These are phyloP conservation scores for Bombylius discolor DNA, from an alignment of 2,888 invertebrate genomes.

Conservation along the genomic window DNA sequence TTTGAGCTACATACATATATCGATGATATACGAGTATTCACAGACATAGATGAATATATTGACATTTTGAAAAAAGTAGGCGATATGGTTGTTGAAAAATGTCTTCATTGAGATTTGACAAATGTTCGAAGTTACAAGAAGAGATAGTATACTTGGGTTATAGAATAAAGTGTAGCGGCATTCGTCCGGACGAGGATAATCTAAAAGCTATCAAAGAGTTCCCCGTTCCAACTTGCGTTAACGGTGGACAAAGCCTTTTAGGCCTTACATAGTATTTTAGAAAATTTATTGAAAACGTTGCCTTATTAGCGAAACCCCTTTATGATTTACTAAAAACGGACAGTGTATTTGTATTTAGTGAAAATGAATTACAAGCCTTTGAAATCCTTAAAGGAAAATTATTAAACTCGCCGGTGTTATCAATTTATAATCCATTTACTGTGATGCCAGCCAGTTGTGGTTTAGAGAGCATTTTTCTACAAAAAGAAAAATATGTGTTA, in stretches of 20 bases:
- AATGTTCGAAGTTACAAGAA: background rate
- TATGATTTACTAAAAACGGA: constrained; percentile 18
- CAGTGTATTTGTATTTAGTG: constrained; percentile 2
- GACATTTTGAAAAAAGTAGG: background rate
- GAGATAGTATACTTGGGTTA: constrained; percentile 3
- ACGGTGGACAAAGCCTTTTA: constrained; percentile 14
- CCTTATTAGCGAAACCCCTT: constrained; percentile 20
- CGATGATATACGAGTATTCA: too few relatives aligned
- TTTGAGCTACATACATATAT: too few relatives aligned
- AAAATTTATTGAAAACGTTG: constrained; percentile 11
- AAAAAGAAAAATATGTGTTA: background rate
- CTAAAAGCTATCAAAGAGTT: constrained; percentile 3
- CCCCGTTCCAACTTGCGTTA: constrained; percentile 13
- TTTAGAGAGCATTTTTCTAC: constrained; percentile 15
- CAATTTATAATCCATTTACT: constrained; percentile 20
- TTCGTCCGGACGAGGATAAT: background rate
- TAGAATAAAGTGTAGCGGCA: background rate
- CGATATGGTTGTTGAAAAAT: background rate
- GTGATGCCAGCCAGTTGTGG: constrained; percentile 20
- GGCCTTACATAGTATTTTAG: constrained; percentile 12
- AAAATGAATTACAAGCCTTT: constrained; percentile 2
- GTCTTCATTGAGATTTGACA: background rate
- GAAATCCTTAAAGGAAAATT: constrained; percentile 7
- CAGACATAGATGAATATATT: background rate
- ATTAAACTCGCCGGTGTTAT: constrained; percentile 16